Evolutionary conservation across 2,797 vertebrate species (phyloP), one percentile per base, ranked within the genome.

Genomic region (Gobionotothen gibberifrons): DNA sequence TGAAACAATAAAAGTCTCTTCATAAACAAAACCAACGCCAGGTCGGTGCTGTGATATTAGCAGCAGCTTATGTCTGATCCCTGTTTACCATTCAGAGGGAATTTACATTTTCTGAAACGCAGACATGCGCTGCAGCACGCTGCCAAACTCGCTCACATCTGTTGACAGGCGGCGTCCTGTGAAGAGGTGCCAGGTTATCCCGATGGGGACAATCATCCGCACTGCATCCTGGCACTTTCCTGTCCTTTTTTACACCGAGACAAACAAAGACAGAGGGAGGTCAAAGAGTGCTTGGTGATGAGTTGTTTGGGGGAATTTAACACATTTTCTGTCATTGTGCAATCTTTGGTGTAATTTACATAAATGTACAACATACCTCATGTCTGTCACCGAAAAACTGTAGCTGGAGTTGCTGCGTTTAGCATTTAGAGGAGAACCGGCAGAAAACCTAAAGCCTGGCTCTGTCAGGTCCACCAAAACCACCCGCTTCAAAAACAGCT

Each of bases 161-260:
- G 81, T 68, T 84, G 76, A 87, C 84, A 90, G 74, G 66, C 13
- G 4, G 59, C 67, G 39, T 76, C 77, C 69, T 81, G 72, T 82
- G 43, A 87, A 75, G 81, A 85, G 72, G 80, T 81, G 85, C 80
- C 88, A 86, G 68, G 68, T 79, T 77, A 62, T 81, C 85, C 87
- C 62, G 60, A 76, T 76, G 83, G 72, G 66, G 42, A 70, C 76
- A 63, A 69, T 72, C 53, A 54, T 26, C 73, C 74, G 61, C 53
- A 40, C 76, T 58, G 54, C 62, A 59, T 72, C 78, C 61, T 57
- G 73, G 60, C 58, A 53, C 44, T 74, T 82, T 74, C 47, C 69
- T 76, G 52, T 72, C 74, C 81, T 86, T 66, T 72, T 84, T 72
- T 9, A 19, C 67, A 53, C 42, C 58, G 21, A 58, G 61, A n/a